Conservation (phyloP, 2,113 vertebrate genomes). For the Noturus placidus region DNA sequence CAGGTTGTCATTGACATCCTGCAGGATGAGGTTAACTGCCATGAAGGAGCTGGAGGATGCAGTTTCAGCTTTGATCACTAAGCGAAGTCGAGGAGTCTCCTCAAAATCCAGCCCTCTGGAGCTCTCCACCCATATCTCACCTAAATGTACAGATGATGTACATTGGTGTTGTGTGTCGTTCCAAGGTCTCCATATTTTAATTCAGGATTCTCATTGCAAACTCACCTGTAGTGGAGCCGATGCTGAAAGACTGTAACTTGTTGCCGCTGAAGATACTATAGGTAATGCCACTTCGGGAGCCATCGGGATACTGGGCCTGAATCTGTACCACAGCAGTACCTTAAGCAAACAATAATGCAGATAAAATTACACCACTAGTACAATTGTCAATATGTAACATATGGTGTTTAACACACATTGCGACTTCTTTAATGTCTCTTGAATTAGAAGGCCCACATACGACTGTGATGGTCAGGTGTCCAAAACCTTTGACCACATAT, state of each 20-base stretch:
- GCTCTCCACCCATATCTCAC: constrained; percentile 84
- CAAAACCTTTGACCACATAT: not conserved
- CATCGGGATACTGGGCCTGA: constrained; percentile 79
- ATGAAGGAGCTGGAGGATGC: constrained; percentile 82
- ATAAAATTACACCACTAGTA: not conserved
- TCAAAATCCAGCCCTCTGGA: constrained; percentile 87
- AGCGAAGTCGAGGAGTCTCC: constrained; percentile 81
- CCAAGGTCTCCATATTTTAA: not conserved
- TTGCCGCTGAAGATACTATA: constrained; percentile 96
- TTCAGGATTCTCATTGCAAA: not conserved
- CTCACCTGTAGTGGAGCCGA: constrained; percentile 85
- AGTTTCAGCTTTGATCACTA: constrained; percentile 92
- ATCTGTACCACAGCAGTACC: constrained; percentile 82
- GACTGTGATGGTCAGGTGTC: not conserved
- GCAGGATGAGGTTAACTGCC: constrained; percentile 86
- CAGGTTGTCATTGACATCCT: constrained; percentile 94
- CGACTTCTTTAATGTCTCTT: constrained; percentile 17
- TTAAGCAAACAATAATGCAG: constrained; percentile 55
- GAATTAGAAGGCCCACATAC: not conserved
- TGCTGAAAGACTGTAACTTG: constrained; percentile 80
- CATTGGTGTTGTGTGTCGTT: not conserved
- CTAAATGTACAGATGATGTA: constrained; percentile 61
- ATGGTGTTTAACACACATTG: not conserved
- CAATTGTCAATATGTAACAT: not conserved
- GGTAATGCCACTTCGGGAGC: constrained; percentile 80